A percentile compares a stretch with the other conserved stretches of the same genome.
Evolutionary conservation across 2,113 vertebrate species (phyloP).

Genomic region (Hipposideros armiger): DNA sequence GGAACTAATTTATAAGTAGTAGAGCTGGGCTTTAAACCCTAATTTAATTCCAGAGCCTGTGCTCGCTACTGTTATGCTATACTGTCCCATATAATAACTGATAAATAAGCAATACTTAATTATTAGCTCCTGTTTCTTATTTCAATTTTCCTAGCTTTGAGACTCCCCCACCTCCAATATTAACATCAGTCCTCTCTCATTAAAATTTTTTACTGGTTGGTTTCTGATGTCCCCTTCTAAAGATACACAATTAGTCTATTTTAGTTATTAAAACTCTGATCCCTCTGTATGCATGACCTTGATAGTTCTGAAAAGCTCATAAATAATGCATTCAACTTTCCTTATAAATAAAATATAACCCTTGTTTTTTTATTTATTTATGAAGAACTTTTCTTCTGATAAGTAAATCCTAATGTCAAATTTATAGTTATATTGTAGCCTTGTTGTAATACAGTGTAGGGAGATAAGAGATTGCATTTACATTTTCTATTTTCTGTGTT

Average conservation of each 20-base stretch:
- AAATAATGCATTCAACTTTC: constrained; percentile 51
- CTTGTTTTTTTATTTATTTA: constrained; percentile 65
- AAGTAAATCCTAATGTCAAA: constrained; percentile 41
- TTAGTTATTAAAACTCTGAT: constrained; percentile 56
- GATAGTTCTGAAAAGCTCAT: constrained; percentile 65
- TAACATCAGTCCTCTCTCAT: not conserved
- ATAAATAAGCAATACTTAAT: not conserved
- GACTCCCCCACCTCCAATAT: not conserved
- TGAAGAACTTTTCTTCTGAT: constrained; percentile 59
- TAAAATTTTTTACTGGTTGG: not conserved
- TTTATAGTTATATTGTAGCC: constrained; percentile 27
- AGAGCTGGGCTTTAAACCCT: not conserved
- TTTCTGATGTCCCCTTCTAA: constrained; percentile 26
- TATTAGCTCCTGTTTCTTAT: not conserved
- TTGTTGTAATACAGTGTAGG: constrained; percentile 33
- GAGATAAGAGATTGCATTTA: not conserved
- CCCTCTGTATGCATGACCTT: constrained; percentile 29
- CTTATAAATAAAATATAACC: constrained; percentile 70
- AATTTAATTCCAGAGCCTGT: not conserved
- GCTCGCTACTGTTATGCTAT: not conserved
- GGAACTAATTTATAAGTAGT: not conserved
- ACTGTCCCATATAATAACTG: not conserved
- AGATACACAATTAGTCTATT: constrained; percentile 16
- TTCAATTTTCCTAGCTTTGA: constrained; percentile 12
- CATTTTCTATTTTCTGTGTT: constrained; percentile 52